Conservation (phyloP, 2,113 vertebrate genomes). For the Carassius carassius region DNA sequence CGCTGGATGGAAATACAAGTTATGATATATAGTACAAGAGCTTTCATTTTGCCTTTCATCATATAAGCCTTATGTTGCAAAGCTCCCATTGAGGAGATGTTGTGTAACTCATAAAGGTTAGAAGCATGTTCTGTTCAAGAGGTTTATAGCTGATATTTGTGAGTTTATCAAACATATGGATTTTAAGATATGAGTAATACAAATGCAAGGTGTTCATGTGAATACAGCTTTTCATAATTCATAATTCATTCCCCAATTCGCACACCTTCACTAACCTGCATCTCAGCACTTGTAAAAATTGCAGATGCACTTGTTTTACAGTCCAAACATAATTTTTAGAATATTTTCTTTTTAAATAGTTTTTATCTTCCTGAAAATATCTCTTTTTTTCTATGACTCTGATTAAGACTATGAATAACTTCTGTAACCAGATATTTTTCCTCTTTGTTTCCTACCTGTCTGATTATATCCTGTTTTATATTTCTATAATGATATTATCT, state of each 20-base stretch:
- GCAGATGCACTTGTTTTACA: too few relatives aligned
- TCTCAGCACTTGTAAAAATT: neutral
- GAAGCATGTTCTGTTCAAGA: neutral
- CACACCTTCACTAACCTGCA: neutral
- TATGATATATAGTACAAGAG: slow-evolving; percentile 13
- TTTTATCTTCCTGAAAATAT: neutral
- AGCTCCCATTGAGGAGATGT: neutral
- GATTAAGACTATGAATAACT: neutral
- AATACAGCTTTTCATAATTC: neutral
- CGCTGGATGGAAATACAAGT: slow-evolving; percentile 16
- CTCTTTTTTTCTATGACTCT: neutral
- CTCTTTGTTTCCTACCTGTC: neutral
- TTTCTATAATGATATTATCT: neutral
- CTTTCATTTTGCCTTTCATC: slow-evolving; percentile 19
- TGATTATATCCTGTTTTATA: neutral
- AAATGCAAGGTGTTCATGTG: neutral
- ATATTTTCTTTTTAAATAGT: too few relatives aligned
- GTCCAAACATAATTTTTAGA: too few relatives aligned
- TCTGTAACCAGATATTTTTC: neutral
- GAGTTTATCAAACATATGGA: neutral
- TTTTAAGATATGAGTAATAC: slow-evolving; percentile 1
- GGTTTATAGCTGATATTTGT: neutral
- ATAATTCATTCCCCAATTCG: neutral
- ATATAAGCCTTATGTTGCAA: neutral
- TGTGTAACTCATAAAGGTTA: neutral